Conservation (phyloP, 2,113 vertebrate species). For the Coturnix japonica region DNA sequence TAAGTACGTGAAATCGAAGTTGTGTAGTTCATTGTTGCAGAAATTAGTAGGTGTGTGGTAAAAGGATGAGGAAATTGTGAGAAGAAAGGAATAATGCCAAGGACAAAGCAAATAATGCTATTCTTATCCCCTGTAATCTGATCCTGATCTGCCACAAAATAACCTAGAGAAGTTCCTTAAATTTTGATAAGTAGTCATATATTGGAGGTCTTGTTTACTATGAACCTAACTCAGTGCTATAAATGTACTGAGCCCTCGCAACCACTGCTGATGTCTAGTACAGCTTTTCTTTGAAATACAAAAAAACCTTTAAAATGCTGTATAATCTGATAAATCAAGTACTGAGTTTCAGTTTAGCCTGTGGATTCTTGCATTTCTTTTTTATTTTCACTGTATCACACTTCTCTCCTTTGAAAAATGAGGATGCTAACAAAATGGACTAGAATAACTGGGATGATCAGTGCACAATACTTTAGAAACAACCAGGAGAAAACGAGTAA, state of each 20-base stretch:
- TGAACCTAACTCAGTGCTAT: not conserved
- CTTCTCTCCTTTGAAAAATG: not conserved
- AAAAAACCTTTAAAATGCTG: not conserved
- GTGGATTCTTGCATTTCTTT: not conserved
- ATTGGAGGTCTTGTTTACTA: not conserved
- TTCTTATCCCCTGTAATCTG: not conserved
- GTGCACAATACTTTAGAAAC: not conserved
- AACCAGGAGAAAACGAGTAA: not conserved
- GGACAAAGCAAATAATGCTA: not conserved
- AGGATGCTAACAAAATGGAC: not conserved
- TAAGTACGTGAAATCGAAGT: not conserved
- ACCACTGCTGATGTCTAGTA: not conserved
- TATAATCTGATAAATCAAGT: slow-evolving; percentile 8
- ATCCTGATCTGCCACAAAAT: not conserved
- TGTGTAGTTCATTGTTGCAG: not conserved
- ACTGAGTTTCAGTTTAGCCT: not conserved
- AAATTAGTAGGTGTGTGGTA: not conserved
- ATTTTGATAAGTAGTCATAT: slow-evolving; percentile 23
- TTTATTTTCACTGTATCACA: not conserved
- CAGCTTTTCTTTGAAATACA: slow-evolving; percentile 5
- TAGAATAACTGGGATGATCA: not conserved
- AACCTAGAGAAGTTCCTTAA: slow-evolving; percentile 5
- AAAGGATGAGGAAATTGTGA: not conserved
- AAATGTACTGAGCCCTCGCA: not conserved
- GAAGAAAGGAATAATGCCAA: not conserved